A percentile compares a stretch with the other conserved stretches of the same genome.
phyloP scores from a whole-genome alignment of 2,888 invertebrate species.

The Athalia cordata region DNA sequence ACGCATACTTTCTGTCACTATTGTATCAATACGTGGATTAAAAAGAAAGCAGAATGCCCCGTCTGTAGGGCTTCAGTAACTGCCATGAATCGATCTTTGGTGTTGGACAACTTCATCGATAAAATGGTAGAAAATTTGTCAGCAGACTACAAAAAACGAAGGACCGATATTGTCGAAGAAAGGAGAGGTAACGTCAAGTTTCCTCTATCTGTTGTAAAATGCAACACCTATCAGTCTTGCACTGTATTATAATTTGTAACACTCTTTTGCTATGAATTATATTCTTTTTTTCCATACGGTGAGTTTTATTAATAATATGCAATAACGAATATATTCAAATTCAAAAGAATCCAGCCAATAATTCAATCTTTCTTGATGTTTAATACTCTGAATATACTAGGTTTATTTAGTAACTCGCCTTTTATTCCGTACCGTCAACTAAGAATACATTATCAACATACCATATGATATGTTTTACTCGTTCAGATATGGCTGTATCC shows the following conservation, averaged over 20 bases:
- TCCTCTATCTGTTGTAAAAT: slow-evolving; percentile 32
- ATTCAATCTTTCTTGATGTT: too few species aligned
- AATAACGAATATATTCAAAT: neutral
- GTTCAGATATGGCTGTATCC: too few species aligned
- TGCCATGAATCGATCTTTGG: slow-evolving; percentile 78
- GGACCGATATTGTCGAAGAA: slow-evolving; percentile 75
- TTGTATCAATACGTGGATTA: slow-evolving; percentile 83
- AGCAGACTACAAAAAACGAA: slow-evolving; percentile 77
- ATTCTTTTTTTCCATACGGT: slow-evolving; percentile 64
- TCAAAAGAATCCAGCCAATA: too few species aligned
- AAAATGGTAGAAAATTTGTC: slow-evolving; percentile 80
- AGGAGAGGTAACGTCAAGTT: slow-evolving; percentile 72
- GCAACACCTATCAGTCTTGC: slow-evolving; percentile 31
- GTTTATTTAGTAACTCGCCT: too few species aligned
- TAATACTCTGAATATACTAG: too few species aligned
- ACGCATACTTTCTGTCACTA: slow-evolving; percentile 85
- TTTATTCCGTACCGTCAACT: too few species aligned
- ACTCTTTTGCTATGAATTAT: slow-evolving; percentile 44
- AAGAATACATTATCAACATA: too few species aligned
- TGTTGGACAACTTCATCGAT: slow-evolving; percentile 84
- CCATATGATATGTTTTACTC: too few species aligned
- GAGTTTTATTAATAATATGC: slow-evolving; percentile 71
- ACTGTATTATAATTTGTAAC: slow-evolving; percentile 41
- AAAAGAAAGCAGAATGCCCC: slow-evolving; percentile 82
- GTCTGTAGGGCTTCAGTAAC: slow-evolving; percentile 78